These are phyloP conservation scores for Clarias laeviceps DNA, from an alignment of 2,797 vertebrate species.

Conservation along the genomic window DNA sequence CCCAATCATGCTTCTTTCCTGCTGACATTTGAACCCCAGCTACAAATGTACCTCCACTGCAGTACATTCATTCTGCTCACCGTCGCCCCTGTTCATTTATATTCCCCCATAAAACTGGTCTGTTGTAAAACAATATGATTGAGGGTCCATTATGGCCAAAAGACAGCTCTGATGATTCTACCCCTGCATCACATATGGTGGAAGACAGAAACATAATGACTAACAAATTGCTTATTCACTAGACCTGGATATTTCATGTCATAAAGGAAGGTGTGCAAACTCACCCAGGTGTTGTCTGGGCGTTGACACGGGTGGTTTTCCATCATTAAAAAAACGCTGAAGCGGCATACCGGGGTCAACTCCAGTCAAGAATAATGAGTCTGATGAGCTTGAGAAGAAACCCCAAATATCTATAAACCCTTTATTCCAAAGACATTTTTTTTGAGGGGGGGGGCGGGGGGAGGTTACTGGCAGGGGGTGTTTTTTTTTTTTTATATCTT, in stretches of 20 bases:
- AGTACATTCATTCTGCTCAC: neutral
- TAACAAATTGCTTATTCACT: conserved; percentile 3
- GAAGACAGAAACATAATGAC: conserved; percentile 6
- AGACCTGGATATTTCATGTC: conserved; percentile 25
- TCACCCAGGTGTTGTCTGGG: conserved; percentile 58
- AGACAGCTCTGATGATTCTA: conserved; percentile 1
- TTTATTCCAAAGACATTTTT: conserved; percentile 43
- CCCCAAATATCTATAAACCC: conserved; percentile 56
- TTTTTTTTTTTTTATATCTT: neutral
- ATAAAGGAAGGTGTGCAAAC: neutral
- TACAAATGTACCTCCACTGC: neutral
- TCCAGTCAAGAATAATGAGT: conserved; percentile 14
- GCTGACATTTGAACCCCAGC: neutral
- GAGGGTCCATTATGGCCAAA: neutral
- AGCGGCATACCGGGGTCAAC: neutral
- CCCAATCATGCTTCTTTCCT: neutral
- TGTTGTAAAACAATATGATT: conserved; percentile 3
- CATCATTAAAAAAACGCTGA: conserved; percentile 45
- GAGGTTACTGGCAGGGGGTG: neutral
- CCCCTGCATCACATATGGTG: neutral
- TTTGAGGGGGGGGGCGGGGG: neutral
- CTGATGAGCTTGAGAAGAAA: conserved; percentile 50
- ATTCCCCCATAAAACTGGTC: neutral
- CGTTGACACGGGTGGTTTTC: conserved; percentile 46
- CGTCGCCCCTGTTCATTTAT: neutral